Evolutionary conservation across 2,797 vertebrate species (phyloP).

Genomic region (Schizopygopsis malacanthus): DNA sequence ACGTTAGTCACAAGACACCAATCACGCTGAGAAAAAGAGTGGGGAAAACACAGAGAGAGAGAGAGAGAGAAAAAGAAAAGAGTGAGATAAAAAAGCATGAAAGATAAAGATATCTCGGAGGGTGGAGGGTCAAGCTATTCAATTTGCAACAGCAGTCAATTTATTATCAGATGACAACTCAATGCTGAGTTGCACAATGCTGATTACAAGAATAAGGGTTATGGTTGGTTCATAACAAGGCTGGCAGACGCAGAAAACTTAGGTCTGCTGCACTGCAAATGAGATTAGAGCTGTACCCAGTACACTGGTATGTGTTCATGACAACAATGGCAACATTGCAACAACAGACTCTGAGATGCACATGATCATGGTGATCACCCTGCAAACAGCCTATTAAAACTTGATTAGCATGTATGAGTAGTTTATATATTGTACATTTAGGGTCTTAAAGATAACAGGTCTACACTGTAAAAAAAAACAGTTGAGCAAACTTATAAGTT

Average conservation of each 20-base stretch:
- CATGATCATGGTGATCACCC: conserved; percentile 7
- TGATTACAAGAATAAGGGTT: conserved; percentile 62
- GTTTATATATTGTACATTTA: conserved; percentile 18
- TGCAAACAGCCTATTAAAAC: conserved; percentile 4
- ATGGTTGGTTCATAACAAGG: conserved; percentile 49
- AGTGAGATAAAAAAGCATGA: conserved; percentile 28
- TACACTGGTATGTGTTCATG: conserved; percentile 53
- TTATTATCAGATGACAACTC: conserved; percentile 76
- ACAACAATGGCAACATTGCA: conserved; percentile 43
- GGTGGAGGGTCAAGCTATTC: conserved; percentile 48
- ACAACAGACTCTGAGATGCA: conserved; percentile 1
- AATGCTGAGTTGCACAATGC: conserved; percentile 75
- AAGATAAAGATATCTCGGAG: conserved; percentile 53
- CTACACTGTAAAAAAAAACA: too few relatives aligned
- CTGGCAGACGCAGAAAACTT: conserved; percentile 47
- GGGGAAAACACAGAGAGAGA: conserved; percentile 1
- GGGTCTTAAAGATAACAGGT: too few relatives aligned
- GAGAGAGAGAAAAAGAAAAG: neutral
- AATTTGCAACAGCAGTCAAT: conserved; percentile 62
- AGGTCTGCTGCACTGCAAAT: conserved; percentile 40
- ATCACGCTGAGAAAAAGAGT: conserved; percentile 65
- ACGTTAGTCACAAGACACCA: conserved; percentile 84
- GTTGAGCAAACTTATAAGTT: too few relatives aligned
- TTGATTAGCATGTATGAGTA: conserved; percentile 24
- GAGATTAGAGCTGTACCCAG: conserved; percentile 51